Base-by-base conservation (phyloP, 30 jellyfish, hydroid and myxozoan species). In the Aurelia aurita complex sp. Pacific region DNA sequence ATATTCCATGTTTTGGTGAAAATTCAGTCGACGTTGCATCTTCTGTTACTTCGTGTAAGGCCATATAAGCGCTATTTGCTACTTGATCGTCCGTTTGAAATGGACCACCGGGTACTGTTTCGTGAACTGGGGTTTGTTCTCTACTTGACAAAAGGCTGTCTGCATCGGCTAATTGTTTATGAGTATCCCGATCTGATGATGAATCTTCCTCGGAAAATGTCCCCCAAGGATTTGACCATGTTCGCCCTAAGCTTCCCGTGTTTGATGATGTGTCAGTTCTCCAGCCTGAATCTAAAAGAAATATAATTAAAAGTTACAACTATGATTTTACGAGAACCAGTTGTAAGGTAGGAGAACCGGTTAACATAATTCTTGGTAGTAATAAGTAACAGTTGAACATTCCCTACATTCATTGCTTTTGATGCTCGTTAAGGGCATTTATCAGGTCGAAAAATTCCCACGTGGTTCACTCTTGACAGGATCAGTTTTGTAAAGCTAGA, bases 131-230 rank as follows among this genome's bases (percentile, higher is more conserved):
- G 15, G 69, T 11, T 19, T 59, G 85, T 15, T 82, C 91, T 52
- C 33, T 60, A 51, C 43, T 62, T 69, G 85, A 72, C 7, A 64
- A 64, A 51, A 82, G 62, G 52, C 80, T 59, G 34, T 72, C 80
- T 36, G 85, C 7, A 57, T 82, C 91, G n/a, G 80, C 4, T 14
- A 52, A 32, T 33, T 34, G 64, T 17, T 65, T 72, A 33, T n/a
- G 23, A 11, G 85, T 36, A 43, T 82, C 91, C 75, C 74, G 74
- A 57, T 71, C 91, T 46, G 57, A 46, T 11, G 85, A 50, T 57
- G 85, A 82, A 18, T 82, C 91, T 70, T 64, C 85, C 35, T 82
- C 91, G 4, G 91, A 82, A 64, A 82, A 82, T 46, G 91, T 82
- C 29, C 91, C 91, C 91, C 91, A 82, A 14, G 91, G 91, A 61